Conservation (phyloP, 1,140 invertebrate species). For the Drosophila leontia region DNA sequence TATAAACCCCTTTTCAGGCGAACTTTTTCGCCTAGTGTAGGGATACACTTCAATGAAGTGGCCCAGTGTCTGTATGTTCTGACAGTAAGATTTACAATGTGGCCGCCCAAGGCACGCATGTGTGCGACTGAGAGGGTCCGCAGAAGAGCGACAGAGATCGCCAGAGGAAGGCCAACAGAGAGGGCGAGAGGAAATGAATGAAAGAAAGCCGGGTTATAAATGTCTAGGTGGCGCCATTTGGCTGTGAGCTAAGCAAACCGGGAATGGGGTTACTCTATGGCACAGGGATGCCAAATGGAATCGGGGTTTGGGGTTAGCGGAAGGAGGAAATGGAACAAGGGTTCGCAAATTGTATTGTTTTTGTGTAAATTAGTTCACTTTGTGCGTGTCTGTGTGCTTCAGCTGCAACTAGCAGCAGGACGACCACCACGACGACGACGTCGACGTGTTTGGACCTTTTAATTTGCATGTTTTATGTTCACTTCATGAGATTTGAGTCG, state of each 20-base stretch:
- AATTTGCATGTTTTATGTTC: constrained; percentile 83
- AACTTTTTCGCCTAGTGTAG: neutral
- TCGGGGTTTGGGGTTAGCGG: neutral
- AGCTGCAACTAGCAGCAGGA: constrained; percentile 32
- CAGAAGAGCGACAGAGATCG: constrained; percentile 18
- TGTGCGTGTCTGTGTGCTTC: constrained; percentile 53
- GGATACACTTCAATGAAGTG: constrained; percentile 59
- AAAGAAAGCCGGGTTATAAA: constrained; percentile 61
- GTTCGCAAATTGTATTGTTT: constrained; percentile 82
- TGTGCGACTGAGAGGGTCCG: constrained; percentile 21
- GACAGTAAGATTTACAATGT: constrained; percentile 81
- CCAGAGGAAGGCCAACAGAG: constrained; percentile 12
- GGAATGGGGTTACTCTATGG: constrained; percentile 57
- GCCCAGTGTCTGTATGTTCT: constrained; percentile 61
- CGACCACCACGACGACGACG: constrained; percentile 23
- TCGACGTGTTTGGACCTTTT: constrained; percentile 80
- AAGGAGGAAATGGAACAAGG: constrained; percentile 56
- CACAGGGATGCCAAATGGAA: constrained; percentile 45
- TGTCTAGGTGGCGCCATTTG: constrained; percentile 79
- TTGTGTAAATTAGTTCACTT: constrained; percentile 83
- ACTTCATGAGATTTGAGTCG: constrained; percentile 81
- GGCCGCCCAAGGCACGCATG: constrained; percentile 62
- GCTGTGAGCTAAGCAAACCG: constrained; percentile 62
- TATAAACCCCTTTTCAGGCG: too few relatives aligned
- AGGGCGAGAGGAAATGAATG: constrained; percentile 14